These are phyloP conservation scores for Punctoribates punctum DNA, from an alignment of 2,888 invertebrate species.

Conservation along the genomic window DNA sequence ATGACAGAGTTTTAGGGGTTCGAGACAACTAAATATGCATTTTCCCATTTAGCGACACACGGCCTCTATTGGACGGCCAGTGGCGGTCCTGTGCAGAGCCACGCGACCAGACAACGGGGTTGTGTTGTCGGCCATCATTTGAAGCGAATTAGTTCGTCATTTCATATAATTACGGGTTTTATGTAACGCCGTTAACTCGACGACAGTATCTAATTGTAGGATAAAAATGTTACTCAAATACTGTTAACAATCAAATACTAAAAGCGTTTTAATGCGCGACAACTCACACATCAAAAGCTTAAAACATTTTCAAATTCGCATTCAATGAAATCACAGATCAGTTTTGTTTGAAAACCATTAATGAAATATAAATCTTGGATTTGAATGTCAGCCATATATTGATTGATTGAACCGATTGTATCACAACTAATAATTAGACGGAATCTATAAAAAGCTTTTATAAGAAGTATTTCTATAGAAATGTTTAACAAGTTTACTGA, in stretches of 20 bases:
- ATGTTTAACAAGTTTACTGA: too few relatives aligned
- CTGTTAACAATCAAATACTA: slow-evolving; percentile 23
- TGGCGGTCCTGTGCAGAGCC: not conserved
- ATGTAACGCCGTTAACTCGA: slow-evolving; percentile 17
- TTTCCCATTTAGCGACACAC: slow-evolving; percentile 33
- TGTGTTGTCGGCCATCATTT: slow-evolving; percentile 21
- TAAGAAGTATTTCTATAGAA: too few relatives aligned
- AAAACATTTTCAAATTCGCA: slow-evolving; percentile 1
- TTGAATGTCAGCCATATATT: not conserved
- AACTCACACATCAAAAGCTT: slow-evolving; percentile 18
- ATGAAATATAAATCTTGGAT: slow-evolving; percentile 10
- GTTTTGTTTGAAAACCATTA: slow-evolving; percentile 15
- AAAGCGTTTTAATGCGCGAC: slow-evolving; percentile 12
- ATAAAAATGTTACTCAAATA: slow-evolving; percentile 29
- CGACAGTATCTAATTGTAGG: slow-evolving; percentile 29
- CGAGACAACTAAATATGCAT: not conserved
- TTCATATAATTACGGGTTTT: slow-evolving; percentile 29
- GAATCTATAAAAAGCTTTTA: too few relatives aligned
- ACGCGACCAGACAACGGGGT: slow-evolving; percentile 23
- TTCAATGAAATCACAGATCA: slow-evolving; percentile 12
- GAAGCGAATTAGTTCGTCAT: slow-evolving; percentile 27
- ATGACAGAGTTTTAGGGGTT: not conserved
- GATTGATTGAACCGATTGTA: not conserved
- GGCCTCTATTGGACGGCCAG: not conserved
- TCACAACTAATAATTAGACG: not conserved